These are phyloP conservation scores for Myotis myotis DNA, from an alignment of 2,797 vertebrate species.

Conservation along the genomic window DNA sequence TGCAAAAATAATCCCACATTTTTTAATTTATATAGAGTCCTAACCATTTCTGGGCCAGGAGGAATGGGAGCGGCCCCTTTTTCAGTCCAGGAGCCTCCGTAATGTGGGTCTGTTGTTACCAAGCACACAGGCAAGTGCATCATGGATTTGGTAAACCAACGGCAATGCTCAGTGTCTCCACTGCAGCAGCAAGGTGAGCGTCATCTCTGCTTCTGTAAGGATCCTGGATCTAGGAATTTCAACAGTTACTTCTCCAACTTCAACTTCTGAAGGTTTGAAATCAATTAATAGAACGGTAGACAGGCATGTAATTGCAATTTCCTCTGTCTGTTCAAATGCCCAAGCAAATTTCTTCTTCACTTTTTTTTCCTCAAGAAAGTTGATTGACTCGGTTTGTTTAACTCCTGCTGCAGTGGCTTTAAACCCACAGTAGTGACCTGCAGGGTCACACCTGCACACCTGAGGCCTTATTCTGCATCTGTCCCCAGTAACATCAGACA, in stretches of 20 bases:
- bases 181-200: neutral
- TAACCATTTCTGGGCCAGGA: neutral
- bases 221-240: neutral
- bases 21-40: neutral
- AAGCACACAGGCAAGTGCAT: neutral
- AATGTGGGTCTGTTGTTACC: neutral
- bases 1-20: no score
- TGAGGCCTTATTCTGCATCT: neutral
- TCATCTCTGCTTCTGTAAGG: neutral
- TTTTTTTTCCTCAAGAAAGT: neutral
- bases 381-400: neutral
- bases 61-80: neutral
- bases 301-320: neutral
- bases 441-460: neutral
- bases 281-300: neutral
- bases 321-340: neutral
- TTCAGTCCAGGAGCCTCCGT: neutral
- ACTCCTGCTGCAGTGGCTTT: neutral
- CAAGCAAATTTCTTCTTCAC: neutral
- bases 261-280: neutral
- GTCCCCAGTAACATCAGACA: neutral
- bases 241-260: neutral
- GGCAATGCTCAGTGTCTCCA: neutral
- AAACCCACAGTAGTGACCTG: neutral
- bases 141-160: neutral